Conservation (phyloP, 2,888 invertebrate species). For the Subacronicta megacephala region DNA sequence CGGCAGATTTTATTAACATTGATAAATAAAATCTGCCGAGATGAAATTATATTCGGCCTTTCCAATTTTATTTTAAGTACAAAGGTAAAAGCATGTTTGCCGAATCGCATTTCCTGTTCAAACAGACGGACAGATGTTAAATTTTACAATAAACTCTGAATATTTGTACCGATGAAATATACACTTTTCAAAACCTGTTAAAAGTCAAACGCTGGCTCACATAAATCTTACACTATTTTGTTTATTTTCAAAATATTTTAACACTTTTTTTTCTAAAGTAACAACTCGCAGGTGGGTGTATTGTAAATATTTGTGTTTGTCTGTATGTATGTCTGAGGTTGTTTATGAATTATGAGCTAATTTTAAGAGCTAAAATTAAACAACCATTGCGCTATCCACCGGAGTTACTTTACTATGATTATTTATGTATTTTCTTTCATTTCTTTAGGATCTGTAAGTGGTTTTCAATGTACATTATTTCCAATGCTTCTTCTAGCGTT, state of each 20-base stretch:
- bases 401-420: constrained; percentile 15
- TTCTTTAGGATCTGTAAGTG: too few species aligned
- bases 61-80: too few species aligned
- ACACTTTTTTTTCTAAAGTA: constrained; percentile 44
- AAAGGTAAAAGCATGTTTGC: too few species aligned
- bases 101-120: neutral
- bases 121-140: constrained; percentile 25
- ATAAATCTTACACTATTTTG: constrained; percentile 45
- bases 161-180: constrained; percentile 42
- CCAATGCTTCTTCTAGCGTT: too few species aligned
- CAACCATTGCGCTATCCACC: neutral
- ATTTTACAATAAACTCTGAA: constrained; percentile 30
- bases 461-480: too few species aligned
- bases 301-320: constrained; percentile 48
- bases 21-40: too few species aligned
- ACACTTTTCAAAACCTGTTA: constrained; percentile 42
- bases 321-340: constrained; percentile 34
- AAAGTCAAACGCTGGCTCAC: constrained; percentile 15
- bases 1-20: too few species aligned
- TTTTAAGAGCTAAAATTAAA: constrained; percentile 32
- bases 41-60: too few species aligned
- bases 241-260: constrained; percentile 56
- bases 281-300: constrained; percentile 41
- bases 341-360: constrained; percentile 48
- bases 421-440: constrained; percentile 12